These are phyloP conservation scores for Crotalus tigris DNA, from an alignment of 2,113 vertebrate species.

Conservation along the genomic window DNA sequence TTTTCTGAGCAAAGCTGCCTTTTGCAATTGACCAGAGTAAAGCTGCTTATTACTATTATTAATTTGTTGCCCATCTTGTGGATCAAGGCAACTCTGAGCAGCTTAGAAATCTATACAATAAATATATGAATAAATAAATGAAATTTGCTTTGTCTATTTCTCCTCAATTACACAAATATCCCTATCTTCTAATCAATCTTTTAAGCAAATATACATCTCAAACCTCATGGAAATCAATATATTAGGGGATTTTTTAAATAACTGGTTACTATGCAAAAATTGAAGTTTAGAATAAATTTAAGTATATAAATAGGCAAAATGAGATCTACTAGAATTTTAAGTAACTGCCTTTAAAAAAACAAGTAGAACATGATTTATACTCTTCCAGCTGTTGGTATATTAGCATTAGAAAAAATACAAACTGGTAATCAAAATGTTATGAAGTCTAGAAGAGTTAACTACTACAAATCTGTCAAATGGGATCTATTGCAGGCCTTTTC, in stretches of 20 bases:
- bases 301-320: background rate
- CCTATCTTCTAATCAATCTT: background rate
- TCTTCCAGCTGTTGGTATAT: background rate
- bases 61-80: background rate
- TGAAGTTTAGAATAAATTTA: background rate
- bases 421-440: background rate
- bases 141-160: background rate
- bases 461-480: background rate
- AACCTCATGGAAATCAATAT: background rate
- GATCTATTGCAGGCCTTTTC: background rate
- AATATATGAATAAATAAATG: background rate
- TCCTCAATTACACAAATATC: background rate
- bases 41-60: background rate
- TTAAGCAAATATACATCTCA: background rate
- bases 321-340: background rate
- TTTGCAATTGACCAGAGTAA: too few relatives aligned
- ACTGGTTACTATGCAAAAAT: background rate
- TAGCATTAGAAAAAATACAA: background rate
- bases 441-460: background rate
- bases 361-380: background rate
- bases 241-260: background rate
- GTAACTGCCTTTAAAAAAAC: background rate
- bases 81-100: background rate
- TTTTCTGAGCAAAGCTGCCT: too few relatives aligned
- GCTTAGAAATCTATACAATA: background rate